phyloP scores from a whole-genome alignment of 2,888 invertebrate species.

The Ichneumoninae sp. region DNA sequence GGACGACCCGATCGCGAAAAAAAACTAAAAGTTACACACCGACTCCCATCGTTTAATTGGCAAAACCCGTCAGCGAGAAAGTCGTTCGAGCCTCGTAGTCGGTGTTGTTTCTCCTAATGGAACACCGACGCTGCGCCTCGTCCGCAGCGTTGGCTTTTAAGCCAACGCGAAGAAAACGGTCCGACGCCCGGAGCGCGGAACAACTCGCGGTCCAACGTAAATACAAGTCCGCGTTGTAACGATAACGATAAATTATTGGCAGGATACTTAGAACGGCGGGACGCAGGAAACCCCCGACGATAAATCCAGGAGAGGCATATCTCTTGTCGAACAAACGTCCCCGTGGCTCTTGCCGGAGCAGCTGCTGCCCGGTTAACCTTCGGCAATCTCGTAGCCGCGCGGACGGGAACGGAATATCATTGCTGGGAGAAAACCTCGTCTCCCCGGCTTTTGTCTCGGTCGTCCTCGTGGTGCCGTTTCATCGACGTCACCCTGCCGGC shows the following conservation, averaged over 20 bases:
- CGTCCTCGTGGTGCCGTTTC: slow-evolving; percentile 34
- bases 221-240: slow-evolving; percentile 26
- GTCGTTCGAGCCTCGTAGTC: not conserved
- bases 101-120: slow-evolving; percentile 17
- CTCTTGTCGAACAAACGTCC: slow-evolving; percentile 49
- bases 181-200: slow-evolving; percentile 19
- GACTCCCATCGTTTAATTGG: slow-evolving; percentile 53
- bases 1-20: not conserved
- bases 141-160: not conserved
- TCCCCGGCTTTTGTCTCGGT: not conserved
- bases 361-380: slow-evolving; percentile 46
- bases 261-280: slow-evolving; percentile 23
- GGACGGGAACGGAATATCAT: slow-evolving; percentile 15
- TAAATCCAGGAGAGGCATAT: slow-evolving; percentile 47
- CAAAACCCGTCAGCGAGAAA: slow-evolving; percentile 45
- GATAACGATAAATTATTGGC: slow-evolving; percentile 49
- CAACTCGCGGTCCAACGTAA: slow-evolving; percentile 10
- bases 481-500: slow-evolving; percentile 40
- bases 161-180: not conserved
- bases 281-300: slow-evolving; percentile 10
- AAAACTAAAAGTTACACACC: not conserved
- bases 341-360: slow-evolving; percentile 45
- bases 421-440: slow-evolving; percentile 18
- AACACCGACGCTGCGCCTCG: not conserved
- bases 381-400: not conserved